Evolutionary conservation across 2,888 invertebrate genomes (phyloP), one percentile per base, ranked within the genome.

Genomic region (Drosophila limbata): DNA sequence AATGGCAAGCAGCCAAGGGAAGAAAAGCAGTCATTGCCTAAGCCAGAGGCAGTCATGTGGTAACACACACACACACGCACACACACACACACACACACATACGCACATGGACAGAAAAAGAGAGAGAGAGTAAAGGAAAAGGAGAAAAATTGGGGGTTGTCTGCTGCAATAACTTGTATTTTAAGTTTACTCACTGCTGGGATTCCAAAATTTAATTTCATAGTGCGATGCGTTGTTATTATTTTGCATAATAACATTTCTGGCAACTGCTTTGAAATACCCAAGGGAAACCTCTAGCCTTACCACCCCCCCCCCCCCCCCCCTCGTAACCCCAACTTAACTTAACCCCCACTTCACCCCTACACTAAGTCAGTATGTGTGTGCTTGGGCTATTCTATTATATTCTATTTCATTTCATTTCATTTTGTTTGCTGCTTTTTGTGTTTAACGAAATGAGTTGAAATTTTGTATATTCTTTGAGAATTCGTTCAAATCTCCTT

Each of bases 201-300:
- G 88, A 90, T 85, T 89, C 77, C 77, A 56, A 86, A 89, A 89
- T 90, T 89, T 89, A 90, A 89, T 89, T 89, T 89, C 81, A 90
- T 86, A 89, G 83, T 85, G 85, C 88, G 84, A 66, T 86, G 87
- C 84, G 82, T 82, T 86, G 84, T 86, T 88, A 85, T 86, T 88
- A 84, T 85, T 86, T 84, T 82, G 85, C 86, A 87, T 86, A 87
- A 85, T 85, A 85, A 75, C 74, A 81, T 85, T 84, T 79, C 71
- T 70, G 77, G 69, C 63, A 70, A 64, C 78, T 71, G 56, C 31
- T 71, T 60, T 50, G 59, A 35, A 76, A 65, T 73, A 56, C 69
- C 64, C 73, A 53, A 42, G 48, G 64, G 61, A 47, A 44, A 60
- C 42, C 37, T 42, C 50, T 28, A 42, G 35, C 33, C 6, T 31